Conservation (phyloP, 2,113 vertebrate species). For the Cromileptes altivelis region DNA sequence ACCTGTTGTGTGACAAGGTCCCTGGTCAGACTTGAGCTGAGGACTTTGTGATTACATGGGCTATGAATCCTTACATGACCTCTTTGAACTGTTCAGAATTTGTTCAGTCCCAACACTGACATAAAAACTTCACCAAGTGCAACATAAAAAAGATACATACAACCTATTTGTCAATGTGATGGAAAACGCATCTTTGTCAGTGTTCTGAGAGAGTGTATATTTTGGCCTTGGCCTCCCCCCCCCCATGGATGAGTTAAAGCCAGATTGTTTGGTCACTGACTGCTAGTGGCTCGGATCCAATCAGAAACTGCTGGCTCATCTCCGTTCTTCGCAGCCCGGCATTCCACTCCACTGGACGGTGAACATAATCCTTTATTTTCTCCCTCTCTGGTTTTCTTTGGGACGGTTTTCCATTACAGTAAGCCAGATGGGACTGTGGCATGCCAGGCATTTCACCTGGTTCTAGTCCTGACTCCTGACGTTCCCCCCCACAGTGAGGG, state of each 20-base stretch:
- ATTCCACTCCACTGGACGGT: constrained; percentile 29
- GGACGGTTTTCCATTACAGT: constrained; percentile 41
- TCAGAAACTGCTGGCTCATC: constrained; percentile 7
- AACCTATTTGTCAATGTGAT: not conserved
- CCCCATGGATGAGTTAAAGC: not conserved
- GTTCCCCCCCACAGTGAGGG: constrained; percentile 13
- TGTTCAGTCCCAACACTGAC: not conserved
- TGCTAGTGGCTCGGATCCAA: not conserved
- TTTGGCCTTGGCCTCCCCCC: not conserved
- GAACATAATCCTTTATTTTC: constrained; percentile 51
- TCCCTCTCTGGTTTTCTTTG: constrained; percentile 20
- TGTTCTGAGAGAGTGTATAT: not conserved
- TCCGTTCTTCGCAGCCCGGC: constrained; percentile 8
- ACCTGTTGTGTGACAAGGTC: not conserved
- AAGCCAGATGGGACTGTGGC: constrained; percentile 53
- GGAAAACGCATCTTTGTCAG: not conserved
- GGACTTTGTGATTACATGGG: not conserved
- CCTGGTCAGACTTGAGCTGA: not conserved
- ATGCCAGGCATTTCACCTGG: constrained; percentile 70
- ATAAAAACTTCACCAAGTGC: not conserved
- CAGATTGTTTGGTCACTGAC: not conserved
- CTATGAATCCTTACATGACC: not conserved
- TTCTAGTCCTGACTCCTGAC: constrained; percentile 39
- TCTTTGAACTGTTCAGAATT: not conserved
- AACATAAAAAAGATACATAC: not conserved